These are phyloP conservation scores for Felis chaus DNA, from an alignment of 2,113 vertebrate species.

Conservation along the genomic window DNA sequence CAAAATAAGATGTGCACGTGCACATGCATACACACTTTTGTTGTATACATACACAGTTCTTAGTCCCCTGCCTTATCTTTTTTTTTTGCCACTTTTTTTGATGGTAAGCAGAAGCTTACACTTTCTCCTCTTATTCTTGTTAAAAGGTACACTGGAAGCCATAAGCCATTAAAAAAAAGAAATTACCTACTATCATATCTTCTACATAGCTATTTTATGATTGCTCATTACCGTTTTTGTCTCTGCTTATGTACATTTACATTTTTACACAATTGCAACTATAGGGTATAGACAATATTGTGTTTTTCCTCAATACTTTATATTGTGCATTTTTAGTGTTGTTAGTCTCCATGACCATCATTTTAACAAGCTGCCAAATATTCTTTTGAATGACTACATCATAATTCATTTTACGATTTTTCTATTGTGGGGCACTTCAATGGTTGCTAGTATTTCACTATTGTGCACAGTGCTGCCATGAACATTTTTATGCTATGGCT, in stretches of 20 bases:
- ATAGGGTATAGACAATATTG: not conserved
- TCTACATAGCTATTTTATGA: not conserved
- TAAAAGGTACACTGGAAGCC: not conserved
- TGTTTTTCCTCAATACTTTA: constrained; percentile 5
- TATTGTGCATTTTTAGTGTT: not conserved
- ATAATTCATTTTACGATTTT: not conserved
- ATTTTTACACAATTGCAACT: constrained; percentile 29
- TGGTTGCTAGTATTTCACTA: not conserved
- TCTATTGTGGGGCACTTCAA: not conserved
- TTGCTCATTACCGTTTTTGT: constrained; percentile 33
- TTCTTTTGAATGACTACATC: not conserved
- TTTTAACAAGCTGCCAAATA: constrained; percentile 10
- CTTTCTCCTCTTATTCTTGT: not conserved
- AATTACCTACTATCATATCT: not conserved
- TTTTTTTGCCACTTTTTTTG: not conserved
- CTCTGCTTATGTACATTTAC: not conserved
- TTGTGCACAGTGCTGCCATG: not conserved
- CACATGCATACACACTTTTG: not conserved
- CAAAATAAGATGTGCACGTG: not conserved
- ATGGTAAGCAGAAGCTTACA: not conserved
- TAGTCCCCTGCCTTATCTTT: too few species aligned
- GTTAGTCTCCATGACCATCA: not conserved
- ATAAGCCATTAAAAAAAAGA: not conserved
- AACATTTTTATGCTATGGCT: not conserved
- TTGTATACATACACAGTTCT: not conserved